Evolutionary conservation across 2,888 invertebrate species (phyloP).

Genomic region (Aethes cnicana): DNA sequence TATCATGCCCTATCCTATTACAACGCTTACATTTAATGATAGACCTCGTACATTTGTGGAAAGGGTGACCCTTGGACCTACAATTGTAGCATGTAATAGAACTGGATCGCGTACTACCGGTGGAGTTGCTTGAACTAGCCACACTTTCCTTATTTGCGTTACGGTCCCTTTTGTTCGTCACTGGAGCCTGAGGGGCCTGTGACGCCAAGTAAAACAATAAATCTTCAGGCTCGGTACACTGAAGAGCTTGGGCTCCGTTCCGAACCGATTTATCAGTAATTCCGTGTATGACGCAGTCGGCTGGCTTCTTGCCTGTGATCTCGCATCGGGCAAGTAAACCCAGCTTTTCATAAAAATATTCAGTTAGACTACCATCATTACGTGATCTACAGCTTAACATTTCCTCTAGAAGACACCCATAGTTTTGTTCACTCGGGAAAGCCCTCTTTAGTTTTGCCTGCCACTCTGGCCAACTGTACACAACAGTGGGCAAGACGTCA

Average conservation of each 20-base stretch:
- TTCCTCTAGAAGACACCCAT: not conserved
- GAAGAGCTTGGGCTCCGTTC: not conserved
- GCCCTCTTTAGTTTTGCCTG: not conserved
- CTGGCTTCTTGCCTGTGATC: not conserved
- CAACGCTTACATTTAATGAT: not conserved
- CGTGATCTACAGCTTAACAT: not conserved
- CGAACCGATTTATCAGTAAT: not conserved
- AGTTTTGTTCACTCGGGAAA: not conserved
- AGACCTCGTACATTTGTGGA: not conserved
- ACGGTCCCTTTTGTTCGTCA: not conserved
- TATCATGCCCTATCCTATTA: too few relatives aligned
- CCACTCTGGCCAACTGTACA: not conserved
- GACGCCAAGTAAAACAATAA: too few relatives aligned
- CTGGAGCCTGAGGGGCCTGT: not conserved
- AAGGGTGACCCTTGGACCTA: not conserved
- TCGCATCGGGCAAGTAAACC: too few relatives aligned
- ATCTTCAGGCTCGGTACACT: not conserved
- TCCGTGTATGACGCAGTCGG: not conserved
- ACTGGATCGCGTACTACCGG: not conserved
- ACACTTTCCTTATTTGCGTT: too few relatives aligned
- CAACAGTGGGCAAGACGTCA: too few relatives aligned
- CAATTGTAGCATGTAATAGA: not conserved
- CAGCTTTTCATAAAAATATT: not conserved
- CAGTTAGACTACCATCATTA: not conserved
- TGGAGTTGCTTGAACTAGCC: not conserved